Base-by-base conservation (phyloP, 2,797 vertebrate genomes). In the Etheostoma perlongum region DNA sequence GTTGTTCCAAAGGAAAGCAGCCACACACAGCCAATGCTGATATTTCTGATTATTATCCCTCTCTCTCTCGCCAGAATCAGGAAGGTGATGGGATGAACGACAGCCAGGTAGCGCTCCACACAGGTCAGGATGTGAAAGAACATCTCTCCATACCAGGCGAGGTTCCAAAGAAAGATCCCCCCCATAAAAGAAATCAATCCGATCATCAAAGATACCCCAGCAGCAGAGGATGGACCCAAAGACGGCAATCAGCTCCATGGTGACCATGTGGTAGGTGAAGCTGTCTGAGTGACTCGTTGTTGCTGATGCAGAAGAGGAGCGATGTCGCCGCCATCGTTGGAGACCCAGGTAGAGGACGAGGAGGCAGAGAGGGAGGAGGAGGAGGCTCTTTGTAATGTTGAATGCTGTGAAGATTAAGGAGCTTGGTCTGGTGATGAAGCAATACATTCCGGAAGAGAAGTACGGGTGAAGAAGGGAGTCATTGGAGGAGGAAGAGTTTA, bases 51-150 rank as follows among this genome's bases (percentile, higher is more conserved):
- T 15, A 58, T 60, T 66, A 79, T 30, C 11, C 79, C 66, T 19
- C 74, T 57, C 21, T 33, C 3, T 6, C 51, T 30, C 27, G 21
- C 76, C 57, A 86, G 67, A 3, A 27, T 30, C 2, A 70, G n/a
- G 36, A 85, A 88, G 7, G 53, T 76, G 55, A 89, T 4, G 33
- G 88, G 85, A 44, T 80, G 74, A 46, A 82, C 68, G 0, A 76
- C 83, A 49, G 85, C 85, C 61, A 89, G 54, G 74, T 85, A 88
- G 42, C 19, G 78, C 16, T 89, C 82, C 36, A 77, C 21, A 51
- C 83, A 84, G 46, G 78, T 88, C 44, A 83, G 53, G 4, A 66
- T 8, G 21, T 82, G 66, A 4, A 81, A 69, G 19, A 19, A 12
- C 0, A 0, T 14, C 62, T 71, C 19, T 58, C 74, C 76, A 4